These are phyloP conservation scores for Lasioglossum zephyrum DNA, from an alignment of 2,888 invertebrate species.

Conservation along the genomic window DNA sequence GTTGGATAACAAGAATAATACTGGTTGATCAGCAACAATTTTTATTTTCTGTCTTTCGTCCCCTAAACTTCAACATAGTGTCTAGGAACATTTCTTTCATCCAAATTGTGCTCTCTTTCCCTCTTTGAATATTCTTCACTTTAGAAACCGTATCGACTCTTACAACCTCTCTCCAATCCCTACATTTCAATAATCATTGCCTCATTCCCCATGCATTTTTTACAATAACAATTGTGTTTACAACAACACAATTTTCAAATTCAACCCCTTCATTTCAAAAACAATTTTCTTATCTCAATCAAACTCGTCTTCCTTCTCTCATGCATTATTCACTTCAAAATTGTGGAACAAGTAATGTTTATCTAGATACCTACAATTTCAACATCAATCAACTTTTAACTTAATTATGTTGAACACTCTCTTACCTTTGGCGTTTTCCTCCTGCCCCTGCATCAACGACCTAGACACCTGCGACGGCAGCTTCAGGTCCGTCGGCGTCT, in stretches of 20 bases:
- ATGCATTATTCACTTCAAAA: background rate
- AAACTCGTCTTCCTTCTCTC: too few species aligned
- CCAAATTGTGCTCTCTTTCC: too few species aligned
- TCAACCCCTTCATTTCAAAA: too few species aligned
- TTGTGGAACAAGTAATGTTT: background rate
- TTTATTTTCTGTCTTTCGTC: background rate
- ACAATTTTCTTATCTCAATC: too few species aligned
- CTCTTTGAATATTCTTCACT: background rate
- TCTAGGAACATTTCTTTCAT: too few species aligned
- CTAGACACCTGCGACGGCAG: slow-evolving; percentile 62
- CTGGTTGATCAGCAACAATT: background rate
- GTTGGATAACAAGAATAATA: background rate
- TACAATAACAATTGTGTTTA: too few species aligned
- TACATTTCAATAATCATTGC: too few species aligned
- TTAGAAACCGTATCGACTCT: background rate
- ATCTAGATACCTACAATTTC: background rate
- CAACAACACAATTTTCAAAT: too few species aligned
- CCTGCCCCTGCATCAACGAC: slow-evolving; percentile 57
- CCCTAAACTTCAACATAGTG: too few species aligned
- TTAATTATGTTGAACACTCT: background rate
- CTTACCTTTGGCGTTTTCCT: slow-evolving; percentile 66
- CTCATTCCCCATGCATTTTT: too few species aligned
- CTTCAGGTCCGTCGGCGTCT: slow-evolving; percentile 57
- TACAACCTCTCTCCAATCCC: background rate
- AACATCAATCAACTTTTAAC: background rate